A percentile compares a stretch with the other conserved stretches of the same genome.
Evolutionary conservation across 2,888 invertebrate species (phyloP).

Genomic region (Drosophila recens): DNA sequence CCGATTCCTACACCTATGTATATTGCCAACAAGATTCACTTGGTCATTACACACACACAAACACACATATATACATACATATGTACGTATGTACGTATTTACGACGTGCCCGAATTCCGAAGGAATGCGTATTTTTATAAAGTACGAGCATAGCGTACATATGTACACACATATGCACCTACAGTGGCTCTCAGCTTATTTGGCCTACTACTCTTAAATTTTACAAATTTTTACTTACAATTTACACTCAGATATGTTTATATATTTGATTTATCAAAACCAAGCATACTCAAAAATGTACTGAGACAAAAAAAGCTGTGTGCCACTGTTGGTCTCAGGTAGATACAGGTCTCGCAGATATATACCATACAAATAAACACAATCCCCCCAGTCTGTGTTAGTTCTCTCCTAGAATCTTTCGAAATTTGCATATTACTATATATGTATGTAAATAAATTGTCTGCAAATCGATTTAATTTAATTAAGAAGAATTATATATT

Average conservation of each 20-base stretch:
- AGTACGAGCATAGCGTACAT: no score
- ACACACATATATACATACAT: neutral
- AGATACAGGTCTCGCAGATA: conserved; percentile 12
- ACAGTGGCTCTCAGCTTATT: neutral
- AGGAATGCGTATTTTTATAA: conserved; percentile 34
- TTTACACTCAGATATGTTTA: no score
- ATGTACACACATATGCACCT: neutral
- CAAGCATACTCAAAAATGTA: no score
- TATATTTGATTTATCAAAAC: no score
- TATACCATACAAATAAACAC: conserved; percentile 17
- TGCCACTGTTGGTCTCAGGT: conserved; percentile 34
- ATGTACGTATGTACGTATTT: conserved; percentile 1
- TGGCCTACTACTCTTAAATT: no score
- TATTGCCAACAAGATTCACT: neutral
- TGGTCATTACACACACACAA: neutral
- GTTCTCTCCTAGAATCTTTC: no score
- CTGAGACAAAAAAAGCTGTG: no score
- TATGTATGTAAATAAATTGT: neutral
- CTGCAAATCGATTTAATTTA: neutral
- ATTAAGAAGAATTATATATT: neutral
- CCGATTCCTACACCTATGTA: neutral
- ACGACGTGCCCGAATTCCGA: conserved; percentile 32
- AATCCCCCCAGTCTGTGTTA: neutral
- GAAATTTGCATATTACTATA: no score
- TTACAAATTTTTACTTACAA: no score